Base-by-base conservation (phyloP, 2,113 vertebrate species). In the Egretta garzetta region DNA sequence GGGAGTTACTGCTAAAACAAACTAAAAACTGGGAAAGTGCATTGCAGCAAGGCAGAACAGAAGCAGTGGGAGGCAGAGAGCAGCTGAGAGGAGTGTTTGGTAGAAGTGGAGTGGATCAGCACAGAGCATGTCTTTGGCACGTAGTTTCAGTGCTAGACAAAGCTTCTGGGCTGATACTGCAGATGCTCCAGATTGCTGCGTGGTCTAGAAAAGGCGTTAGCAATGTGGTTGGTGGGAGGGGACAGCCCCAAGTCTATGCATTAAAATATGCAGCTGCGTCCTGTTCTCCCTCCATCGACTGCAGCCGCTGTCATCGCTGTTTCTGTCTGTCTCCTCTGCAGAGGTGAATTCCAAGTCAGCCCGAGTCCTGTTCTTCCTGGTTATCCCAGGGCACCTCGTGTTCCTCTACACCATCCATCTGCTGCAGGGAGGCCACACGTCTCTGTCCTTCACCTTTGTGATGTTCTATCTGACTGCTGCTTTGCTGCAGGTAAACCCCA, bases 331-430 rank as follows among this genome's bases (percentile, higher is more conserved):
- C 13, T 95, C 53, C 74, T 95, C 73, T 79, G 23, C 97, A 99
- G 99, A 99, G 43, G 98, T 99, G 89, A 99, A 99, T 96, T 99
- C 99, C 32, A 98, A 98, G 80, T 99, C 99, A 1, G 99, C 99
- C 2, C 98, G 99, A 12, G 99, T 99, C 50, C 98, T 99, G 82
- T 98, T 99, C 94, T 94, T 99, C 62, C 98, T 99, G 95, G 99
- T 99, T 23, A 73, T 99, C 33, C 99, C 99, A 0, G 99, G 99
- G 63, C 99, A 99, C 81, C 97, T 99, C 20, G 92, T 99, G 81
- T 99, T 99, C 98, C 98, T 99, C 76, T 99, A 98, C 64, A 96
- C 99, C 96, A 99, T 99, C 96, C 98, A 97, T 66, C 95, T 99
- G 80, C 97, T 99, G 79, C 98, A 99, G 74, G 99, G 98, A 37